Base-by-base conservation (phyloP, 2,113 vertebrate species). In the Centropristis striata region DNA sequence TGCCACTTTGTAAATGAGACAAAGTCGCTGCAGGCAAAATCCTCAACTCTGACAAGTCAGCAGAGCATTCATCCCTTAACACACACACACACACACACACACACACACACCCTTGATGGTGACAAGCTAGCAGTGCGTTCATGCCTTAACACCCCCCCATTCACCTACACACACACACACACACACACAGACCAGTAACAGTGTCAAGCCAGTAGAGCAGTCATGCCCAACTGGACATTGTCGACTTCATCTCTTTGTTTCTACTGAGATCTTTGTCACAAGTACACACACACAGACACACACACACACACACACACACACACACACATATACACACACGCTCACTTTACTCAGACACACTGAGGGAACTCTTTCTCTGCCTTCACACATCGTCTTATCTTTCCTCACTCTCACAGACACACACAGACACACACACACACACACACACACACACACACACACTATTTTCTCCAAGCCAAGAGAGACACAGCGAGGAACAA, bases 21-120 rank as follows among this genome's bases (percentile, higher is more conserved):
- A 83, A 83, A 85, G 78, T 86, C 65, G 83, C 87, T 84, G 67
- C 67, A 47, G 78, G 82, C 63, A 59, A 84, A 89, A 86, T 80
- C 77, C 68, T 80, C 61, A 86, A 80, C 86, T 84, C 78, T 86
- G 82, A 86, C 80, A 91, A 91, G 83, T 88, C 87, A 89, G 82
- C 87, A 72, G 78, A 85, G 82, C 80, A 75, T 87, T 87, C 83
- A 88, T 86, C 55, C 81, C 44, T 78, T 61, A 53, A 59, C 32
- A 13, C 60, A 60, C 78, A 63, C 78, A 75, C 1, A 25, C 63
- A 50, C 68, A 54, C 66, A 73, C 16, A 9, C 25, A 63, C 65
- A 72, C 85, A 80, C 46, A 72, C 85, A 80, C 41, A 70, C 53
- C 13, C 37, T 58, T 78, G 59, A 81, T 73, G 23, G 60, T 84